Base-by-base conservation (phyloP, 2,113 vertebrate genomes). In the Pleuronectes platessa region DNA sequence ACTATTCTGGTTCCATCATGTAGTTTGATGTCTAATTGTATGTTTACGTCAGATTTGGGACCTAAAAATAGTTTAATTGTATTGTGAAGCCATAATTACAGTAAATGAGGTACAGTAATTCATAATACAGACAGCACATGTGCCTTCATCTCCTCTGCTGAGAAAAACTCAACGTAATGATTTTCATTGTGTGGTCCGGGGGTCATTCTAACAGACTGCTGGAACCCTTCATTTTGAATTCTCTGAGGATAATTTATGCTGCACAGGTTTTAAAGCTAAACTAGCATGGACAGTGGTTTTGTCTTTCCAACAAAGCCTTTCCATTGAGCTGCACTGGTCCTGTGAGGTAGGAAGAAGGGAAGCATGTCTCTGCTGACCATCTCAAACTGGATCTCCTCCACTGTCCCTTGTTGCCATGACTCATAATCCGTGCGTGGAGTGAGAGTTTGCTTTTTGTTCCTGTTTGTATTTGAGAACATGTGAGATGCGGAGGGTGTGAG, bases 161-260 rank as follows among this genome's bases (percentile, higher is more conserved):
- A 76, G 83, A 61, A 45, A 18, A 49, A 61, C 67, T 51, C 54
- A 24, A 45, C 1, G 0, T 49, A n/a, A 61, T 73, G 51, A 37
- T 68, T 81, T 83, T 81, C 79, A 76, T 63, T 87, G 88, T 89
- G 86, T 90, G 86, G 88, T 84, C 86, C 83, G 79, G 77, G 77
- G 61, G 17, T 84, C 74, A 24, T 51, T 42, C 37, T 53, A 47
- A 71, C 70, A 47, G 55, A 71, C 23, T 13, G 63, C 23, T 13
- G 63, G 15, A 85, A 61, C 77, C 76, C n/a, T 10, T 78, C 68
- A 49, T 73, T 84, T 89, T 81, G 69, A 20, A 27, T 51, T 24
- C 20, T 21, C 56, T 0, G 23, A 59, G 55, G 79, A 31, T 78
- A 40, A 75, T 84, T 87, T 61, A 68, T 71, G 74, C 68, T n/a